A percentile compares a stretch with the other conserved stretches of the same genome.
These are phyloP conservation scores for Schizaphis graminum DNA, from an alignment of 2,888 invertebrate genomes.

Conservation along the genomic window DNA sequence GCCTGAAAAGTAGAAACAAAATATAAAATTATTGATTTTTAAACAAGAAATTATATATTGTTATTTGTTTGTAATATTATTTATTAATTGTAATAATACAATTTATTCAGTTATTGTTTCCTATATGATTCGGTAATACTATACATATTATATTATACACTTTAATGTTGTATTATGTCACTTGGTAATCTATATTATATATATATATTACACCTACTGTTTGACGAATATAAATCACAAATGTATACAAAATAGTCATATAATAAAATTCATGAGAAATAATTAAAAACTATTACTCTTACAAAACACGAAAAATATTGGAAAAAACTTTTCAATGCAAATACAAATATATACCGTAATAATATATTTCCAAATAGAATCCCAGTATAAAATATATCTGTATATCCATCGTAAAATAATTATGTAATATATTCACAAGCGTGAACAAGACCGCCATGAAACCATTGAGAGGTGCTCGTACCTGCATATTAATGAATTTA, in stretches of 20 bases:
- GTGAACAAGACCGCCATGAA: neutral
- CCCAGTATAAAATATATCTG: neutral
- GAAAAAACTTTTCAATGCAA: neutral
- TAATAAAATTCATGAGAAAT: neutral
- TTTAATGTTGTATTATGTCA: neutral
- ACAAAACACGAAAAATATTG: neutral
- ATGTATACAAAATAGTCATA: neutral
- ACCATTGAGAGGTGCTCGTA: neutral
- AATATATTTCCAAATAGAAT: neutral
- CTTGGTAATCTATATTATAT: neutral
- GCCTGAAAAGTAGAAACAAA: neutral
- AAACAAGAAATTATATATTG: neutral
- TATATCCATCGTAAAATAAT: neutral
- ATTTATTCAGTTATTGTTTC: neutral
- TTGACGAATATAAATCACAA: neutral
- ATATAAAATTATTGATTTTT: neutral
- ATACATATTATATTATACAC: neutral
- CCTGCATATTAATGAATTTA: neutral
- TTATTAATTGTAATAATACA: neutral
- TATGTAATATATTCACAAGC: neutral
- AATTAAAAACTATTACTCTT: neutral
- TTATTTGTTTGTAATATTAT: too few species aligned
- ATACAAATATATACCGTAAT: neutral
- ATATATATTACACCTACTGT: neutral
- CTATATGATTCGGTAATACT: neutral